Conservation (phyloP, 2,113 vertebrate genomes). For the Phrynosoma platyrhinos region DNA sequence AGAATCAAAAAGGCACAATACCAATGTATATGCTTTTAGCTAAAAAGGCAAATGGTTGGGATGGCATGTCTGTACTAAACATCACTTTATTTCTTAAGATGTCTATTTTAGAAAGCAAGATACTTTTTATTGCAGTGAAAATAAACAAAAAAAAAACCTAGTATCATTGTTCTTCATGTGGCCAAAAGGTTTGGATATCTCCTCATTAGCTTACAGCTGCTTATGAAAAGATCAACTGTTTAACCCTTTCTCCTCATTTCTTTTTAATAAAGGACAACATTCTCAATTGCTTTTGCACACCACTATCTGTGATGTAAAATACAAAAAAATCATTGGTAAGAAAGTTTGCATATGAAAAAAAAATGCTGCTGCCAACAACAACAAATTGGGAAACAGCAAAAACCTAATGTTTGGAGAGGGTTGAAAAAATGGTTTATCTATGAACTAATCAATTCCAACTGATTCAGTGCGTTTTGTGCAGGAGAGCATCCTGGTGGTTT, state of each 20-base stretch:
- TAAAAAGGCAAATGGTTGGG: background rate
- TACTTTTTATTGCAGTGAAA: background rate
- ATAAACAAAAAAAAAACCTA: background rate
- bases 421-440: background rate
- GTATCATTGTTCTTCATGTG: background rate
- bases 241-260: background rate
- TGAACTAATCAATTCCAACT: background rate
- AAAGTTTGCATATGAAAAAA: background rate
- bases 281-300: constrained; percentile 2
- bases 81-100: background rate
- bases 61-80: background rate
- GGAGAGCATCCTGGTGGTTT: background rate
- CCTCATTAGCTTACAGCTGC: background rate
- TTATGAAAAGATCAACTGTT: background rate
- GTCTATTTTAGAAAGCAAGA: background rate
- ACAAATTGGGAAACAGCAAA: background rate
- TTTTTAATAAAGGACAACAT: constrained; percentile 5
- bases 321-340: background rate
- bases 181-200: background rate
- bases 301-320: background rate
- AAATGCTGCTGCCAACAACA: background rate
- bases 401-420: background rate
- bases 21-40: background rate
- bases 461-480: background rate
- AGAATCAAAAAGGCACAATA: constrained; percentile 15